Conservation (phyloP, 2,888 invertebrate species). For the Quadroppia sp. region DNA sequence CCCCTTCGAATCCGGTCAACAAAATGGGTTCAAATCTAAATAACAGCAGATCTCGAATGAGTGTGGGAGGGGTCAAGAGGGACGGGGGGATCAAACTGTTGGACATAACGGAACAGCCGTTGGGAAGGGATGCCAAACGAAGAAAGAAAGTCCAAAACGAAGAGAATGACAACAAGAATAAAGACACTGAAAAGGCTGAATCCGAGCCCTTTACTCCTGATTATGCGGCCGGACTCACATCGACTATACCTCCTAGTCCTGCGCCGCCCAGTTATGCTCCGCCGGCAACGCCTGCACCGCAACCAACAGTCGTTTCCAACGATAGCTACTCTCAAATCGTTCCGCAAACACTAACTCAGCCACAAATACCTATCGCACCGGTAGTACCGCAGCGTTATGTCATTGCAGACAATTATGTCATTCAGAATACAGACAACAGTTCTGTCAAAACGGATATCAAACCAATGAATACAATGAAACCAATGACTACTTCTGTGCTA, state of each 20-base stretch:
- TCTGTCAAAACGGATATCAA: not conserved
- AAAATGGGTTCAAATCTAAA: not conserved
- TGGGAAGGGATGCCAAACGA: constrained; percentile 75
- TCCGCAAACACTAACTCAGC: constrained; percentile 40
- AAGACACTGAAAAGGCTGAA: constrained; percentile 35
- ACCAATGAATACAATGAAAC: not conserved
- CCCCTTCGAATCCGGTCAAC: constrained; percentile 10
- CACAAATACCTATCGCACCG: constrained; percentile 35
- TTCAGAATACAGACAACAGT: not conserved
- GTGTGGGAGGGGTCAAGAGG: constrained; percentile 12
- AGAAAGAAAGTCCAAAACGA: constrained; percentile 61
- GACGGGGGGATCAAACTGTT: constrained; percentile 68
- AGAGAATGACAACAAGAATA: constrained; percentile 40
- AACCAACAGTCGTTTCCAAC: not conserved
- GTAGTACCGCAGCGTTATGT: constrained; percentile 23
- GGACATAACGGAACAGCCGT: constrained; percentile 87
- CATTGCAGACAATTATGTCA: too few species aligned
- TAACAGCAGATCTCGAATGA: constrained; percentile 22
- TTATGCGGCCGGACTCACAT: constrained; percentile 69
- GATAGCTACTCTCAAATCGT: constrained; percentile 29
- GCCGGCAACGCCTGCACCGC: constrained; percentile 42
- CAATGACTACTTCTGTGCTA: too few species aligned
- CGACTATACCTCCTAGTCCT: constrained; percentile 43
- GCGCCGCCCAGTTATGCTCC: constrained; percentile 44
- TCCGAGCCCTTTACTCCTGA: constrained; percentile 63